Evolutionary conservation across 2,888 invertebrate species (phyloP).

Genomic region (Leptinotarsa rubiginosa): DNA sequence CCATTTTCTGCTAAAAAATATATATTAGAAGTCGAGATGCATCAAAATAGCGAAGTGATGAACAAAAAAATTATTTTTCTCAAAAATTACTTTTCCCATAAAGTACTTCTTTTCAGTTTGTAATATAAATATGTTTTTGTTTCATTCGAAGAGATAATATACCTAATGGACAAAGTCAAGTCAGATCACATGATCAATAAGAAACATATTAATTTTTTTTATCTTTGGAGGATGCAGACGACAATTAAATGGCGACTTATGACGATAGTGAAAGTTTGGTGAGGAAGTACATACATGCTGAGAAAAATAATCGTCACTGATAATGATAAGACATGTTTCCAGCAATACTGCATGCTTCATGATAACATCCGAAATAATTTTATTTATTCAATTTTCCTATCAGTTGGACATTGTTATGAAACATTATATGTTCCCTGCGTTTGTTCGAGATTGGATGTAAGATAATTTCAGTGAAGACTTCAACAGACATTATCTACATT

Average conservation of each 20-base stretch:
- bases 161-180: no score
- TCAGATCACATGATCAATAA: no score
- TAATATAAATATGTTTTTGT: no score
- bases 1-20: no score
- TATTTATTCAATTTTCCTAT: constrained; percentile 8
- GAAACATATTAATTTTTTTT: no score
- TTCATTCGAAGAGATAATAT: no score
- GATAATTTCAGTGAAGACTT: constrained; percentile 1
- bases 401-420: constrained; percentile 20
- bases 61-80: no score
- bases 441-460: constrained; percentile 8
- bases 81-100: no score
- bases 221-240: no score
- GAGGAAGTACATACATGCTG: not conserved
- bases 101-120: no score
- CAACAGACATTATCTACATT: not conserved
- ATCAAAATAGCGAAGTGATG: no score
- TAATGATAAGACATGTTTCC: not conserved
- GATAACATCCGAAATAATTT: constrained; percentile 7
- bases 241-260: not conserved
- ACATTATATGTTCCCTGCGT: constrained; percentile 1
- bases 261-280: not conserved
- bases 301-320: not conserved
- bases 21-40: no score
- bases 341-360: not conserved